Evolutionary conservation across 1,140 invertebrate genomes (phyloP), one percentile per base, ranked within the genome.

Genomic region (Protaetia brevitarsis): DNA sequence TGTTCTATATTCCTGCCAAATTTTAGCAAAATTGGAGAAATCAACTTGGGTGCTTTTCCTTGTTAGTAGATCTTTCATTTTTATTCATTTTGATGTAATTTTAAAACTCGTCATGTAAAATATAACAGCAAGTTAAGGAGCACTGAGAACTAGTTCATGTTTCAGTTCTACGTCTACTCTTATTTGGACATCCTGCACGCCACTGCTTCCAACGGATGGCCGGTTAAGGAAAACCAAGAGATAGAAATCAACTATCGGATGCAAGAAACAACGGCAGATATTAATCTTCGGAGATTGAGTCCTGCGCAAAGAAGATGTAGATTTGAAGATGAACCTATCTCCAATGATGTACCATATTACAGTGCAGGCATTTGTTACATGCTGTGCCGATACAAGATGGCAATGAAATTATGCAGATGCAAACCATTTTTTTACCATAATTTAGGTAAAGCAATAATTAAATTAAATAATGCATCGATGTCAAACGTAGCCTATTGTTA

Each of bases 111-210:
- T n/a, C n/a, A n/a, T n/a, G n/a, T n/a, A n/a, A n/a, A n/a, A n/a
- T n/a, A n/a, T n/a, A n/a, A n/a, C n/a, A n/a, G n/a, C n/a, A n/a
- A n/a, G n/a, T n/a, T n/a, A n/a, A n/a, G n/a, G n/a, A n/a, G n/a
- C n/a, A n/a, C n/a, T n/a, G n/a, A n/a, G n/a, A n/a, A n/a, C n/a
- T n/a, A n/a, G n/a, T 62, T 58, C 10, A 3, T 21, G 21, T 77
- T 78, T 23, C 71, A 86, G 84, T 83, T 83, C 69, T 85, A 83
- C 74, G 63, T 83, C 0, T 85, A 86, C 72, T 85, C 84, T 0
- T 79, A 83, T 19, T 81, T 82, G 62, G 85, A 86, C 51, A 73
- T 86, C 3, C 73, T 79, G 6, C 82, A 85, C 61, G 68, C 78
- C 10, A 75, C 73, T 1, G 69, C 70, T 0, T 66, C 69, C 2